Conservation (phyloP, 2,888 invertebrate genomes). For the Aproaerema taeniolella region DNA sequence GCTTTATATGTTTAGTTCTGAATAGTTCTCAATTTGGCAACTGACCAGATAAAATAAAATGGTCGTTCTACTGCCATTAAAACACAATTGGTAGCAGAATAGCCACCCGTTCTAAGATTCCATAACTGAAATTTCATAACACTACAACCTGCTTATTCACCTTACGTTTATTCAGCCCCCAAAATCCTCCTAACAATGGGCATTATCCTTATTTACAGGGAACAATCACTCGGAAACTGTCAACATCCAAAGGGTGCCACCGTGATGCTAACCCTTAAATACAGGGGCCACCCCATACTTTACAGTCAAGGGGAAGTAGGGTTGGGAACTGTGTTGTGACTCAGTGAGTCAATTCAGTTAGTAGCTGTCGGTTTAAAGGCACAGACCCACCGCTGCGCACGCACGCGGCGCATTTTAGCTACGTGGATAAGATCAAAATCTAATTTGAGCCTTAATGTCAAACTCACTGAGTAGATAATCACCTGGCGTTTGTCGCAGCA, state of each 20-base stretch:
- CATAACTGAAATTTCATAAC: no score
- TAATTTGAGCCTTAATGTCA: no score
- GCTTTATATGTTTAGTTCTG: no score
- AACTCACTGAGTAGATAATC: no score
- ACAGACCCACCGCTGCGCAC: not conserved
- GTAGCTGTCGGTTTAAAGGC: not conserved
- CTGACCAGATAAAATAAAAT: no score
- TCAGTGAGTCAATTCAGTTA: not conserved
- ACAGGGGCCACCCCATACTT: slow-evolving; percentile 54
- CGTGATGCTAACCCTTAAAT: slow-evolving; percentile 41
- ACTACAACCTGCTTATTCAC: no score
- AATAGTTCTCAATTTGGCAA: no score
- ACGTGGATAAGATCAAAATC: not conserved
- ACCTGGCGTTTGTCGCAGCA: no score
- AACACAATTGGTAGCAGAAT: no score
- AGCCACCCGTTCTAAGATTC: no score
- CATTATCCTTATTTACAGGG: slow-evolving; percentile 40
- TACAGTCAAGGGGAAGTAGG: slow-evolving; percentile 41
- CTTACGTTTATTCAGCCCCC: no score
- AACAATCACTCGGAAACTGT: slow-evolving; percentile 38
- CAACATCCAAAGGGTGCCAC: slow-evolving; percentile 33
- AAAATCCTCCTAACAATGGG: slow-evolving; percentile 28
- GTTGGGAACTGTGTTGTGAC: not conserved
- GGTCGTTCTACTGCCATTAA: no score
- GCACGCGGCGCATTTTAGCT: not conserved